Evolutionary conservation across 2,888 invertebrate genomes (phyloP), one percentile per base, ranked within the genome.

Genomic region (Ophion ellenae): DNA sequence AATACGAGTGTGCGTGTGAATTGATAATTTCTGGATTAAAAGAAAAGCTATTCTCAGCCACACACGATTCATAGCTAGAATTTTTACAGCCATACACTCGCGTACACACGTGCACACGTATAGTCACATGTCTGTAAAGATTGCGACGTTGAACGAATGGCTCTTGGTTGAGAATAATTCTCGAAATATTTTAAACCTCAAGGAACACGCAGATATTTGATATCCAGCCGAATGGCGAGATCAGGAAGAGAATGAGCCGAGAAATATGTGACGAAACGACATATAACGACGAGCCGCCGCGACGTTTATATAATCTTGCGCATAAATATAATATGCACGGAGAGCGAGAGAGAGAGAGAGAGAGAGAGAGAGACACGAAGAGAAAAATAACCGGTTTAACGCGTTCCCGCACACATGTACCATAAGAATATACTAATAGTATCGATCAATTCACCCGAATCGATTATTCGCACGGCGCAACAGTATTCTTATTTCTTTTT

Each of bases 401-500:
- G 73, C 57, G 47, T 85, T 74, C 70, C 75, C 32, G 14, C 32
- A 32, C 24, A 78, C 36, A 36, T 70, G 78, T 57, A 83, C 66
- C 36, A 80, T 53, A 57, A 66, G 75, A 64, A 71, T 78, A 47
- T 47, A 76, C 28, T 67, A 57, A 66, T 32, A 79, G 75, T 79
- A 61, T 24, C 36, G 57, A 80, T 73, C 66, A 61, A 85, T 83
- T 71, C 66, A 59, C 66, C n/a, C 74, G 14, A 79, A 85, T 79
- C 64, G 20, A 71, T 73, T 70, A 59, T 82, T 59, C 28, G 67
- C 69, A 78, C 77, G 66, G 81, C 40, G 73, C 74, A 74, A 83
- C 80, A 80, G 83, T 85, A 87, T 88, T 77, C 53, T 74, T 57
- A 47, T 53, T 28, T 11, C n/a, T 40, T 10, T 45, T 61, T 24